Conservation (phyloP, 1,140 invertebrate species). For the Drosophila suzukii region DNA sequence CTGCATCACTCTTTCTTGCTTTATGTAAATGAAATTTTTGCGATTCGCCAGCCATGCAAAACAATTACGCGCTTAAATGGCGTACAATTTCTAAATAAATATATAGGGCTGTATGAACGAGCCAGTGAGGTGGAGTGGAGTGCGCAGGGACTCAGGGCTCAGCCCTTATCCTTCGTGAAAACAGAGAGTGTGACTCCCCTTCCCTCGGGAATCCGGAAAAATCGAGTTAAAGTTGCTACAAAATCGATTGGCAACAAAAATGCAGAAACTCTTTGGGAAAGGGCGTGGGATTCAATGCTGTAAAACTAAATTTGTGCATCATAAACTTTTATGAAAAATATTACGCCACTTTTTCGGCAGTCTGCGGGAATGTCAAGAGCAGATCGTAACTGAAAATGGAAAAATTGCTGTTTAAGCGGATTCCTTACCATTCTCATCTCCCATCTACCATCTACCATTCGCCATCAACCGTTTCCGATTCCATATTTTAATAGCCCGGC, state of each 20-base stretch:
- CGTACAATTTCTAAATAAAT: constrained; percentile 80
- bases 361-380: constrained; percentile 69
- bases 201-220: constrained; percentile 21
- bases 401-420: constrained; percentile 66
- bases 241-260: constrained; percentile 50
- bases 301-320: constrained; percentile 81
- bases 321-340: constrained; percentile 81
- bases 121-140: background rate
- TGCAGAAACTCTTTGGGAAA: background rate
- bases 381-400: constrained; percentile 36
- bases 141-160: constrained; percentile 1
- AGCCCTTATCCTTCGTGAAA: constrained; percentile 19
- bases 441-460: background rate
- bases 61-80: constrained; percentile 77
- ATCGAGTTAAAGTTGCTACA: constrained; percentile 39
- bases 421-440: constrained; percentile 37
- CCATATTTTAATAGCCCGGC: constrained; percentile 53
- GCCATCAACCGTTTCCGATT: background rate
- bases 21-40: constrained; percentile 65
- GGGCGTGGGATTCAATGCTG: constrained; percentile 61
- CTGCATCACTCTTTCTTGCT: constrained; percentile 6
- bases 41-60: constrained; percentile 53
- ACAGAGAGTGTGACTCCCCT: constrained; percentile 6
- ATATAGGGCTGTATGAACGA: constrained; percentile 21
- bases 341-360: constrained; percentile 74